These are phyloP conservation scores for Oxystoma pomonae DNA, from an alignment of 2,888 invertebrate genomes.

Conservation along the genomic window DNA sequence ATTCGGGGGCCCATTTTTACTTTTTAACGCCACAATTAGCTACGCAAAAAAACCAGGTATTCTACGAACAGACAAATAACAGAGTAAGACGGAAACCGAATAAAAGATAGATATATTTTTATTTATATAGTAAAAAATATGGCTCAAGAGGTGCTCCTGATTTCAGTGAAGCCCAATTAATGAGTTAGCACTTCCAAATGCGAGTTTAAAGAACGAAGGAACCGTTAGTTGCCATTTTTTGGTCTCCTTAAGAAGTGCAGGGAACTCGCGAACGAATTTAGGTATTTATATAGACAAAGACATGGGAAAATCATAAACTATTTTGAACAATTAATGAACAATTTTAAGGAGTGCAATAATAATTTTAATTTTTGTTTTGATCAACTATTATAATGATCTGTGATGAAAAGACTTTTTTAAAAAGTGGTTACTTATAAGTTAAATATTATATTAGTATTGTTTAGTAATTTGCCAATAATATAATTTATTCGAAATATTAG, in stretches of 20 bases:
- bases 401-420: conserved; percentile 29
- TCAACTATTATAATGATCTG: conserved; percentile 36
- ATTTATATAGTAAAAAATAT: neutral
- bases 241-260: too few relatives aligned
- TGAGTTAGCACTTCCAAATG: too few relatives aligned
- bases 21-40: conserved; percentile 69
- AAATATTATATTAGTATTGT: conserved; percentile 7
- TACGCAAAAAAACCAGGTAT: conserved; percentile 28
- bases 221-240: too few relatives aligned
- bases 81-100: neutral
- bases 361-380: conserved; percentile 25
- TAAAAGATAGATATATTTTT: too few relatives aligned
- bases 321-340: too few relatives aligned
- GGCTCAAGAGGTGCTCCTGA: neutral
- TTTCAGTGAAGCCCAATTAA: too few relatives aligned
- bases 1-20: conserved; percentile 73
- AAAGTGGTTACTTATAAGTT: conserved; percentile 6
- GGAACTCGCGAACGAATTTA: too few relatives aligned
- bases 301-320: too few relatives aligned
- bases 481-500: conserved; percentile 5
- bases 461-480: conserved; percentile 8
- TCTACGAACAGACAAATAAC: neutral
- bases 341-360: too few relatives aligned
- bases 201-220: too few relatives aligned
- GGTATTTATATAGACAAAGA: too few relatives aligned